Conservation (phyloP, 2,888 invertebrate species). For the Zaprionus lineosus region DNA sequence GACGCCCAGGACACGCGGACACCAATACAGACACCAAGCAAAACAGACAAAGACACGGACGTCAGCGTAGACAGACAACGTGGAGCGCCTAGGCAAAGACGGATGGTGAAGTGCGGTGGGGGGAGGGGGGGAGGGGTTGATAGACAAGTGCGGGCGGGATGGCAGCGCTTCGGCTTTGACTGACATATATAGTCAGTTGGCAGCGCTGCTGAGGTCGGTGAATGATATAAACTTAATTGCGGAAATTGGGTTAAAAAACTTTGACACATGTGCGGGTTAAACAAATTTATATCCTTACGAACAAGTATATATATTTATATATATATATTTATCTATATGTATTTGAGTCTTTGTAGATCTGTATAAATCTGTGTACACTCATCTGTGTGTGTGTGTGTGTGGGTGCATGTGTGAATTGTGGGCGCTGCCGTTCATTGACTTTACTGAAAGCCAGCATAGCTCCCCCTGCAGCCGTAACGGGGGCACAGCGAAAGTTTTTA, state of each 20-base stretch:
- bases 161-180: slow-evolving; percentile 26
- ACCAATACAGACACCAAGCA: neutral
- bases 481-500: slow-evolving; percentile 64
- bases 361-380: too few relatives aligned
- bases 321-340: neutral
- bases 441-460: slow-evolving; percentile 63
- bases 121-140: too few relatives aligned
- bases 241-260: slow-evolving; percentile 76
- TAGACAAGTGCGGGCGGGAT: too few relatives aligned
- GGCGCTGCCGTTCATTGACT: slow-evolving; percentile 67
- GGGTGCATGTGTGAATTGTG: slow-evolving; percentile 27
- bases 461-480: slow-evolving; percentile 40
- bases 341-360: too few relatives aligned
- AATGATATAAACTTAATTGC: slow-evolving; percentile 79
- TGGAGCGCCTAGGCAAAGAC: too few relatives aligned
- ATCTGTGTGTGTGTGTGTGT: neutral
- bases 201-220: slow-evolving; percentile 49
- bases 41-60: neutral
- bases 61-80: neutral
- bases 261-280: slow-evolving; percentile 77
- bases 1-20: slow-evolving; percentile 32
- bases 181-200: slow-evolving; percentile 50
- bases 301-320: too few relatives aligned
- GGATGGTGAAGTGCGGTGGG: too few relatives aligned
- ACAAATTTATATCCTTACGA: slow-evolving; percentile 73